Conservation (phyloP, 2,888 invertebrate species). For the Leucania comma region DNA sequence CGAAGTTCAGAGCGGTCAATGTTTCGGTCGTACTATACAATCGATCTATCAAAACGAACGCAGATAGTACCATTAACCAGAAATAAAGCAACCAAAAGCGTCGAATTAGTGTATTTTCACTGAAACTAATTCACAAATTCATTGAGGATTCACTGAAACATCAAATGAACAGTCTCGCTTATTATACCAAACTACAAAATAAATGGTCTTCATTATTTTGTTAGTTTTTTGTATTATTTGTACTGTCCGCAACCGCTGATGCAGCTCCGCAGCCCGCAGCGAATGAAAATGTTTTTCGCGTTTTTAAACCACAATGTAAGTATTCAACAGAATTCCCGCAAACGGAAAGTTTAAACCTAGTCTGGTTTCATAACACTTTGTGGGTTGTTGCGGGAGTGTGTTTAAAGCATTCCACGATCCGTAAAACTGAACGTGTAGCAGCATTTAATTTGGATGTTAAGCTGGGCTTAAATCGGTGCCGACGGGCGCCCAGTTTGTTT, state of each 20-base stretch:
- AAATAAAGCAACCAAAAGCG: not conserved
- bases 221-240: conserved; percentile 28
- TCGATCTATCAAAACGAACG: too few species aligned
- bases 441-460: conserved; percentile 83
- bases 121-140: not conserved
- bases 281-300: conserved; percentile 50
- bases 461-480: conserved; percentile 73
- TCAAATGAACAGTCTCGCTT: conserved; percentile 12
- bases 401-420: conserved; percentile 59
- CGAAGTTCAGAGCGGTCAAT: too few species aligned
- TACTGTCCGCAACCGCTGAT: conserved; percentile 40
- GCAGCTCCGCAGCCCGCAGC: conserved; percentile 37
- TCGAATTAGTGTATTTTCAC: conserved; percentile 25
- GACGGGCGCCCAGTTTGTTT: conserved; percentile 77
- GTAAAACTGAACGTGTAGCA: conserved; percentile 74
- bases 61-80: not conserved
- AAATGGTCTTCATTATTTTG: conserved; percentile 45
- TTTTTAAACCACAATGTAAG: conserved; percentile 62
- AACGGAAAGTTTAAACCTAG: conserved; percentile 63
- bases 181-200: conserved; percentile 35
- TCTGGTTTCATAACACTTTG: conserved; percentile 66
- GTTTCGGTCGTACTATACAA: too few species aligned
- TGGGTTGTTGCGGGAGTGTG: conserved; percentile 56
- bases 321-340: conserved; percentile 59
- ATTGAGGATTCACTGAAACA: conserved; percentile 13